A percentile compares a stretch with the other conserved stretches of the same genome.
Conservation (phyloP, 2,797 vertebrate species). For the Crenichthys baileyi region DNA sequence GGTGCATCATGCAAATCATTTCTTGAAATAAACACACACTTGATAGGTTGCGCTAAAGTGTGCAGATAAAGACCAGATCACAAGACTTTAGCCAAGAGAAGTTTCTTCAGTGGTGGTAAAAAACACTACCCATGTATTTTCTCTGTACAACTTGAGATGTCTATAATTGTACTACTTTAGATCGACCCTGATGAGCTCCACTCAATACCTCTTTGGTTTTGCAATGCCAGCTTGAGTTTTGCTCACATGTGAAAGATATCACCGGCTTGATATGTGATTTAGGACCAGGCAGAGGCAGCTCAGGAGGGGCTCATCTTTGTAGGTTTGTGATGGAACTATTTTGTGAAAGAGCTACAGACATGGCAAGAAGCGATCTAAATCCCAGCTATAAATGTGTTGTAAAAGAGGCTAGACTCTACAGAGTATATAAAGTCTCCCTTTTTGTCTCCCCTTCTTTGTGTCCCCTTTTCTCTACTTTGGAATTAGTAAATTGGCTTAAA, state of each 20-base stretch:
- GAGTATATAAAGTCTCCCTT: slow-evolving; percentile 30
- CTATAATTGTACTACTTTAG: neutral
- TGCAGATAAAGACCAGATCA: neutral
- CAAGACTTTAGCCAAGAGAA: neutral
- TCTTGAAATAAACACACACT: neutral
- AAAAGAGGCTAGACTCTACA: slow-evolving; percentile 15
- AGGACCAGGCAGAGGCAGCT: neutral
- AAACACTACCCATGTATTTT: neutral
- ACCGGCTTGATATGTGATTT: neutral
- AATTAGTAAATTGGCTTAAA: slow-evolving; percentile 83
- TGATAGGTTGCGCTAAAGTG: neutral
- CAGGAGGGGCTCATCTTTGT: neutral
- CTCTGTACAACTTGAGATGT: neutral
- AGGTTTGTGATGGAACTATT: neutral
- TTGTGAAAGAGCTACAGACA: neutral
- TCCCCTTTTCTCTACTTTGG: slow-evolving; percentile 69
- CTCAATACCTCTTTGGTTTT: neutral
- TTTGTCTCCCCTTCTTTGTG: slow-evolving; percentile 38
- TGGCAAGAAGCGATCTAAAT: neutral
- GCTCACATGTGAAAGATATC: neutral
- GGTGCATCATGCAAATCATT: neutral
- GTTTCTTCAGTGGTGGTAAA: neutral
- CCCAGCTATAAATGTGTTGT: neutral
- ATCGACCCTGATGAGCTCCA: neutral
- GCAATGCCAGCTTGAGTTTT: neutral